These are phyloP conservation scores for Xylocopa sonorina DNA, from an alignment of 1,140 invertebrate species.

Conservation along the genomic window DNA sequence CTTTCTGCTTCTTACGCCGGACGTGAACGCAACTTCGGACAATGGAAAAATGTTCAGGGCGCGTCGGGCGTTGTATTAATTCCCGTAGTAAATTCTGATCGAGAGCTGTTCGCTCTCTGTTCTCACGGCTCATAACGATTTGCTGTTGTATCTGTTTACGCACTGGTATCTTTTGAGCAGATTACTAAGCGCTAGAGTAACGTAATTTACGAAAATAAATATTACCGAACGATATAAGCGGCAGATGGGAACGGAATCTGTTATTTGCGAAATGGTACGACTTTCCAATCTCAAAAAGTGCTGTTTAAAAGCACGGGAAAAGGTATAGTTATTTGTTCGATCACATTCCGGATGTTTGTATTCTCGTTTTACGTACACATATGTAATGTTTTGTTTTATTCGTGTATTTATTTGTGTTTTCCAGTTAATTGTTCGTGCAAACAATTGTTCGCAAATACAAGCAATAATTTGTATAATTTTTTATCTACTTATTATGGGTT, in stretches of 20 bases:
- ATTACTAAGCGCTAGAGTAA: neutral
- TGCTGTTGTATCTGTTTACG: neutral
- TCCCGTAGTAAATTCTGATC: neutral
- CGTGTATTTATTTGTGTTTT: no score
- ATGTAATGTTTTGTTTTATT: no score
- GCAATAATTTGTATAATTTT: neutral
- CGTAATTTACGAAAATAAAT: constrained; percentile 14
- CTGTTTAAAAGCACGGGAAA: no score
- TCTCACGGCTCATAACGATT: no score
- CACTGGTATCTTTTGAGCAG: neutral
- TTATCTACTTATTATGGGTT: no score
- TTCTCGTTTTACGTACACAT: no score
- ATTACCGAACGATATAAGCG: neutral
- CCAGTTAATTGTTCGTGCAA: no score
- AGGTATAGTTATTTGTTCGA: no score
- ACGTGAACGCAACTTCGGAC: neutral
- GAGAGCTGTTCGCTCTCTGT: neutral
- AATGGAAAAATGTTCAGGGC: neutral
- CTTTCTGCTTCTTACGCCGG: neutral
- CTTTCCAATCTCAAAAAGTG: neutral
- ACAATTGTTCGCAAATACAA: no score
- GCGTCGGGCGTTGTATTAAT: neutral
- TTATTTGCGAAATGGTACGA: neutral
- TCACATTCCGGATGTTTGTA: no score
- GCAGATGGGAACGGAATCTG: neutral